phyloP scores from a whole-genome alignment of 2,797 vertebrate genomes.

The Cirrhinus mrigala region DNA sequence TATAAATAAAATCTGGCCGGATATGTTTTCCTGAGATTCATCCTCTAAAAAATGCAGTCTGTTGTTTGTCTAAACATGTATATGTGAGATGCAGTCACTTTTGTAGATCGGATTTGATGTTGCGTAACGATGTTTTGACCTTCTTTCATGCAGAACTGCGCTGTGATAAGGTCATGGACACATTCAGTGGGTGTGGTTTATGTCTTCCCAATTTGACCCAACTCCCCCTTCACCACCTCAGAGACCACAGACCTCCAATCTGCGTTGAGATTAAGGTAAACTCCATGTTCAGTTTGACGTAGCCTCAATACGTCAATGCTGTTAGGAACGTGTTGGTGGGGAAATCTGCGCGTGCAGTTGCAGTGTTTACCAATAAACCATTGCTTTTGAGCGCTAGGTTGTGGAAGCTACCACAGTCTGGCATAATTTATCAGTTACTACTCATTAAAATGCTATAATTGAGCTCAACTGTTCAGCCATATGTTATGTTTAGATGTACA shows the following conservation, averaged over 20 bases:
- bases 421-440: not conserved
- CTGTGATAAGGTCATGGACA: constrained; percentile 96
- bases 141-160: constrained; percentile 83
- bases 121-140: not conserved
- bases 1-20: too few species aligned
- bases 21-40: too few species aligned
- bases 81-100: not conserved
- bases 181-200: constrained; percentile 92
- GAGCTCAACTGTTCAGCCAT: not conserved
- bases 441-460: not conserved
- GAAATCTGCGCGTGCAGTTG: not conserved
- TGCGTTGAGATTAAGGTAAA: constrained; percentile 96
- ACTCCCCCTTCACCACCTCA: constrained; percentile 81
- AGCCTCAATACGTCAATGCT: too few species aligned
- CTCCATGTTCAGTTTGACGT: not conserved
- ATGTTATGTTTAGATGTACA: not conserved
- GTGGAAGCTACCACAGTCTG: not conserved
- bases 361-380: not conserved
- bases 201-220: constrained; percentile 95
- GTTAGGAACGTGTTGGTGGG: not conserved
- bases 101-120: not conserved
- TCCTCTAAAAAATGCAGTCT: not conserved
- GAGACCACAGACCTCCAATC: constrained; percentile 87
- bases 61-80: not conserved
- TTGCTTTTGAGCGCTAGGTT: not conserved